Base-by-base conservation (phyloP, 2,797 vertebrate genomes). In the Telmatherina bonti region DNA sequence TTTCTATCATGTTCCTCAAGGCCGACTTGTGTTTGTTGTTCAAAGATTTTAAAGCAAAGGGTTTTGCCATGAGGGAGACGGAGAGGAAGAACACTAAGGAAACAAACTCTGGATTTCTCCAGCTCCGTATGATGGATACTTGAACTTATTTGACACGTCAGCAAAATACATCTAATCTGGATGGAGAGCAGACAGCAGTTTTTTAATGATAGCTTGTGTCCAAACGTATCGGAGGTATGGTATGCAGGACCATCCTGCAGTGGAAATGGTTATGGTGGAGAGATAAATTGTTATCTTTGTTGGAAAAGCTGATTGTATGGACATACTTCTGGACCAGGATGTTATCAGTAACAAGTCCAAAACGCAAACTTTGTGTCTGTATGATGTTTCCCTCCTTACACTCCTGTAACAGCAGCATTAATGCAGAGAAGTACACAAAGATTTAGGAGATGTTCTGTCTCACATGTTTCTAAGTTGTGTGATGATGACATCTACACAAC, bases 81-180 rank as follows among this genome's bases (percentile, higher is more conserved):
- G 26, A 1, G 29, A 62, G 26, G 0, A 57, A 43, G 33, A 60
- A 11, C 41, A n/a, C n/a, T 10, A 26, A 52, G 45, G 54, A 55
- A 67, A 24, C 15, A n/a, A 51, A 24, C 29, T 35, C 63, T 61
- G 62, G 55, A 67, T 65, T 76, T 33, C 29, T 54, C 22, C 6
- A 36, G n/a, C 59, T 76, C 11, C 8, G 31, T 60, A 49, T 53
- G 76, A 71, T 16, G 55, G 70, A 68, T 66, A 61, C 43, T 76
- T 31, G 22, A 43, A 10, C 27, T 74, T 64, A 76, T 75, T 35
- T 12, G 49, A 67, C 67, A 62, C 64, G 56, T 35, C 31, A 0
- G 57, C 35, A n/a, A 41, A 70, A 41, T 30, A n/a, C 36, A 54
- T 62, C n/a, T 62, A 56, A 74, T 74, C 62, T 53, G 38, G 51